A percentile compares a stretch with the other conserved stretches of the same genome.
Conservation (phyloP, 1,140 invertebrate species). For the Drosophila virilis region DNA sequence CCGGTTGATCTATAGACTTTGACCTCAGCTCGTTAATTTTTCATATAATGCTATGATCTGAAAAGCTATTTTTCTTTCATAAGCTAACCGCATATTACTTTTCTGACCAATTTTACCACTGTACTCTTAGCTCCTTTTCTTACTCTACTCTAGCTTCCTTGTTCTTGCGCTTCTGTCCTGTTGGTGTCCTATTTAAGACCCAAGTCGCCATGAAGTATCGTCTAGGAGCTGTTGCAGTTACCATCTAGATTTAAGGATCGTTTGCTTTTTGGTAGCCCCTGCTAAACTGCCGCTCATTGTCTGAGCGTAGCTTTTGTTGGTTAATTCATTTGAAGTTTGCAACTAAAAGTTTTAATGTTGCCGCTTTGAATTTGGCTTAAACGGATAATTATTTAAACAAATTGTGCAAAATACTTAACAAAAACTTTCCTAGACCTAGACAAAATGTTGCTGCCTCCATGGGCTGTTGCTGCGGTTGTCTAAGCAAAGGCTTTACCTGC, state of each 20-base stretch:
- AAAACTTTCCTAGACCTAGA: slow-evolving; percentile 37
- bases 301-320: slow-evolving; percentile 45
- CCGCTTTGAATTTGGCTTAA: slow-evolving; percentile 69
- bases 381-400: slow-evolving; percentile 81
- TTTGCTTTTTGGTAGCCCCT: slow-evolving; percentile 24
- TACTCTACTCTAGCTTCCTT: neutral
- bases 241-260: slow-evolving; percentile 14
- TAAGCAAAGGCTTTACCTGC: slow-evolving; percentile 37
- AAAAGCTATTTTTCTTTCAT: no score
- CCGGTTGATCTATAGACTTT: no score
- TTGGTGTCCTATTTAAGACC: slow-evolving; percentile 36
- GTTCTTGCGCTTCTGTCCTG: slow-evolving; percentile 5
- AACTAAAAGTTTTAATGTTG: slow-evolving; percentile 74
- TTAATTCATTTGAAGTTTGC: slow-evolving; percentile 72
- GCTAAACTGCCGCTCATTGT: slow-evolving; percentile 21
- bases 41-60: no score
- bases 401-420: slow-evolving; percentile 66
- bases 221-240: slow-evolving; percentile 2
- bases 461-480: slow-evolving; percentile 14
- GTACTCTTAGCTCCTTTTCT: neutral
- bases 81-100: no score
- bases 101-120: neutral
- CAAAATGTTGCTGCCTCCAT: neutral
- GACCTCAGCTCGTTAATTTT: no score
- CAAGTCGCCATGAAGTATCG: slow-evolving; percentile 32